These are phyloP conservation scores for Ptycholaimellus sp. DNA, from an alignment of 2,888 invertebrate genomes.

Conservation along the genomic window DNA sequence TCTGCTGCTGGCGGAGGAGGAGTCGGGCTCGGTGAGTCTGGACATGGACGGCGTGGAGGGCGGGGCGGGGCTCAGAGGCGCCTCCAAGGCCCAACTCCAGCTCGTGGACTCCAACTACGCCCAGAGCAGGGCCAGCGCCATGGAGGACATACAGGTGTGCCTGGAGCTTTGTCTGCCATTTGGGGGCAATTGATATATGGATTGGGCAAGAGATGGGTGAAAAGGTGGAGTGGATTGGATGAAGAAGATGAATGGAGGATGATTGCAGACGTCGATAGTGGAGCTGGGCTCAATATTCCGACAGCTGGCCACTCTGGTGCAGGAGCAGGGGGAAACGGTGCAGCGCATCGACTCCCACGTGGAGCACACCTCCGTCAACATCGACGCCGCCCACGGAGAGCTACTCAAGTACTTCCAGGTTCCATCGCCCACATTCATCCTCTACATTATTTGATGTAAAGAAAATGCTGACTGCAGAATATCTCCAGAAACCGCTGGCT, in stretches of 20 bases:
- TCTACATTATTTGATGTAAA: no score
- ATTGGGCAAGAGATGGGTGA: no score
- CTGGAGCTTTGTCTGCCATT: no score
- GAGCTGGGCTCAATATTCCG: conserved; percentile 87
- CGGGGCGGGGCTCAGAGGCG: no score
- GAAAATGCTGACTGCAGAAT: no score
- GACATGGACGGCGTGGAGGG: conserved; percentile 46
- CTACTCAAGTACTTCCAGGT: conserved; percentile 94
- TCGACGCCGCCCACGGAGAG: conserved; percentile 88
- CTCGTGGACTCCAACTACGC: conserved; percentile 62
- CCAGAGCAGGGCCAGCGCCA: conserved; percentile 75
- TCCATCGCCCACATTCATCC: no score
- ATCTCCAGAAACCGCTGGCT: conserved; percentile 90
- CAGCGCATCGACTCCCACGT: conserved; percentile 76
- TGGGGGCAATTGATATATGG: no score
- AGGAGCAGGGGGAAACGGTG: conserved; percentile 80
- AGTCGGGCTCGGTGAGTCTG: conserved; percentile 47
- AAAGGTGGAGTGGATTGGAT: no score
- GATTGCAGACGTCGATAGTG: no score
- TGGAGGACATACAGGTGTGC: conserved; percentile 99
- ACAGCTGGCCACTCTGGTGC: conserved; percentile 51
- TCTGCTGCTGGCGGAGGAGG: conserved; percentile 32
- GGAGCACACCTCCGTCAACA: conserved; percentile 76
- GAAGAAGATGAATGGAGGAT: no score
- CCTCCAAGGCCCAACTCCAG: no score